Base-by-base conservation (phyloP, 2,888 invertebrate genomes). In the Caenorhabditis sp. region DNA sequence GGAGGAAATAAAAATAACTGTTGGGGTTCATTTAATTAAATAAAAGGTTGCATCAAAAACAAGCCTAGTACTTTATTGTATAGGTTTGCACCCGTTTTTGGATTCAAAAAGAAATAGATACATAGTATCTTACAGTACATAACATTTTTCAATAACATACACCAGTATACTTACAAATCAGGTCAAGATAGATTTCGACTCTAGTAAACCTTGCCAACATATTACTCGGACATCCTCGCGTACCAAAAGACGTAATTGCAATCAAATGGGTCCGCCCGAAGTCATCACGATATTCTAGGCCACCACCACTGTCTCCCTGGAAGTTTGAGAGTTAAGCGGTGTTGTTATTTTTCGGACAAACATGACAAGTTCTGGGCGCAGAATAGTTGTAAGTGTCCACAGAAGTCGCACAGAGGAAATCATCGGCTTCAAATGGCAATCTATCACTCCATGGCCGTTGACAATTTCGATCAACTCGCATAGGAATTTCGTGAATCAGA, bases 171-270 rank as follows among this genome's bases (percentile, higher is more conserved):
- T 83, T 72, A 65, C 89, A 89, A 55, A 90, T 90, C 18, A 81
- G 74, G 1, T 80, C 60, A 18, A 89, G 70, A 74, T 90, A 90
- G 5, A 74, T 60, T 53, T 84, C 86, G 8, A 89, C 86, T 37
- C 86, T 76, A 0, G 90, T 90, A 65, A 91, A 91, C 51, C 88
- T 83, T 0, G 88, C 91, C 35, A 91, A 64, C 83, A 90, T 88
- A 80, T 91, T 90, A 8, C 91, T 72, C 6, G 91, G 90, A 68
- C 91, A 91, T 44, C 90, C 90, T 20, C 81, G 76, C 6, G 90
- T 88, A n/a, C 91, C 91, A 56, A 89, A 91, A 1, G 91, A 90
- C 2, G 90, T 90, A 37, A 91, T 81, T 0, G 89, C 91, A 13
- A 91, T 78, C 5, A 91, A 74, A 11, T 80, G 76, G 1, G 86